Base-by-base conservation (phyloP, 2,888 invertebrate species). In the Cistogaster globosa region DNA sequence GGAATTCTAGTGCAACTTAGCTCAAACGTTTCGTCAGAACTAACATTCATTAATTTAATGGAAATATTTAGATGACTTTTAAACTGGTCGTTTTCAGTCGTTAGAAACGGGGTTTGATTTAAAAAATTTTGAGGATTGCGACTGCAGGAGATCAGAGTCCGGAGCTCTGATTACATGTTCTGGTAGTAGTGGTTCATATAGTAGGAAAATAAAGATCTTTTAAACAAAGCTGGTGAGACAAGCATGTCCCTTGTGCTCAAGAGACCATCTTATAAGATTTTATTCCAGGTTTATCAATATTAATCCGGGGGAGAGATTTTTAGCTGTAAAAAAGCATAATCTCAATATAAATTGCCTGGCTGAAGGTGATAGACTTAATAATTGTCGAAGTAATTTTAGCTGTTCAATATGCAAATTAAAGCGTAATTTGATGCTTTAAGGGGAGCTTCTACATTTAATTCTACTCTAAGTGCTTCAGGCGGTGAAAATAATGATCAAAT, bases 391-490 rank as follows among this genome's bases (percentile, higher is more conserved):
- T 32, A 16, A 14, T 58, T 58, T 58, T 32, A 12, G 58, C 16
- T 58, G 58, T 32, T 58, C 58, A 7, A 26, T 11, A n/a, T 60
- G 60, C 60, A 60, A 38, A 36, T 9, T 57, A 7, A 57, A 22
- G 57, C 57, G 38, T 60, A n/a, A 5, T 60, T 60, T 12, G 9
- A 14, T 45, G 45, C 45, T 45, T 45, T 12, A 45, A 14, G 45
- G 3, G 45, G 12, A 45, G 45, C 45, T 45, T 14, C 45, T 7
- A 12, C 2, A 12, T 12, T 12, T 45, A 9, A 9, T 45, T 9
- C 45, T 14, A 45, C 2, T 45, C 9, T 12, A 45, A 45, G 45
- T 45, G 14, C 45, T 45, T 7, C 11, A 9, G 12, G 11, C 14
- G 11, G 11, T 45, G 2, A 45, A 45, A 45, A 2, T 45, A 36